Conservation (phyloP, 2,797 vertebrate genomes). For the Argentina silus region DNA sequence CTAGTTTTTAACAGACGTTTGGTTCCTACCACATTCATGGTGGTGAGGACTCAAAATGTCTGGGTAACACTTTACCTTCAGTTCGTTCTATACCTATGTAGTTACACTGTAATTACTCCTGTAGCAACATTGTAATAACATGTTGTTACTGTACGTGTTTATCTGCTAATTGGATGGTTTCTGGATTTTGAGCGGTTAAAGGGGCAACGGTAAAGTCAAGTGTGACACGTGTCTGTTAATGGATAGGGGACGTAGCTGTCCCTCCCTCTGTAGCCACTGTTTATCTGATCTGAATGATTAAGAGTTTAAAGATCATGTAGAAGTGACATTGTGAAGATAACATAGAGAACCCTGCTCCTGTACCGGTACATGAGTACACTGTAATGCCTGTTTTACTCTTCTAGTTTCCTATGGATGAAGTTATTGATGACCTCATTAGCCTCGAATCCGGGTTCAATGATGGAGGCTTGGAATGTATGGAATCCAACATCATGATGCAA, state of each 20-base stretch:
- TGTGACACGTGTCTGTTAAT: slow-evolving; percentile 41
- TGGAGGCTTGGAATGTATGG: slow-evolving; percentile 88
- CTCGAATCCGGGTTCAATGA: slow-evolving; percentile 93
- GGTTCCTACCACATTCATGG: slow-evolving; percentile 29
- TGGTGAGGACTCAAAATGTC: slow-evolving; percentile 23
- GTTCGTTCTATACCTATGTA: too few species aligned
- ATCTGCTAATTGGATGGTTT: too few species aligned
- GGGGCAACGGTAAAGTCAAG: too few species aligned
- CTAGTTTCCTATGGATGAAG: slow-evolving; percentile 93
- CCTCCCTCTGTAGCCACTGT: slow-evolving; percentile 9
- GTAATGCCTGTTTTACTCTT: slow-evolving; percentile 69
- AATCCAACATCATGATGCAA: slow-evolving; percentile 87
- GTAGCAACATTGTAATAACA: too few species aligned
- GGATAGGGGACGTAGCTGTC: slow-evolving; percentile 47
- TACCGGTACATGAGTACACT: slow-evolving; percentile 38
- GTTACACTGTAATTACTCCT: too few species aligned
- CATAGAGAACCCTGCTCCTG: background rate
- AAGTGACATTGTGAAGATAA: background rate
- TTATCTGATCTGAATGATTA: slow-evolving; percentile 16
- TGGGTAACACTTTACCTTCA: too few species aligned
- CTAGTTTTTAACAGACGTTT: slow-evolving; percentile 59
- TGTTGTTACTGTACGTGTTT: too few species aligned
- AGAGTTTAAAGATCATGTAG: slow-evolving; percentile 12
- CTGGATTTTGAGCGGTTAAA: too few species aligned
- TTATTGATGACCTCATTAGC: slow-evolving; percentile 93